Base-by-base conservation (phyloP, 2,888 invertebrate genomes). In the Aethes cnicana region DNA sequence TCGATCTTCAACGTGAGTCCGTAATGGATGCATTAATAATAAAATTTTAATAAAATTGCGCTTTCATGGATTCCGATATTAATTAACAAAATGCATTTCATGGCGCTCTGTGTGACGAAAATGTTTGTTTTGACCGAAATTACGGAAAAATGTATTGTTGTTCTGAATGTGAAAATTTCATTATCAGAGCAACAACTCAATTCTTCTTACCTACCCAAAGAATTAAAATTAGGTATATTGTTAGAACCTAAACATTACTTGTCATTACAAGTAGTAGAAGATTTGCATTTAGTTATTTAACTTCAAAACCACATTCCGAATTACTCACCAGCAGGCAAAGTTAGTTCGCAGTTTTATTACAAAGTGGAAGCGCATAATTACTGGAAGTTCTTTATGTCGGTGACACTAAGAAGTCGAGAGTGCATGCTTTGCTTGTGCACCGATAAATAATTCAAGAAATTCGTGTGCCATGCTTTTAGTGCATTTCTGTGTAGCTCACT, bases 1-100 rank as follows among this genome's bases (percentile, higher is more conserved):
- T 59, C 73, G 74, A 78, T 78, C 73, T 79, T 75, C 76, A 68
- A 64, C 64, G 56, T 59, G 37, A 58, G 37, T n/a, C 49, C 55
- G 62, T 63, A 64, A 60, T 64, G 63, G 60, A 33, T 36, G 52
- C 56, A 69, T 72, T 69, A 72, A 74, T 72, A 69, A 69, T 72
- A 66, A 70, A 69, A 44, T 50, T 50, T 50, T 69, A 66, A 67
- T 63, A 61, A 66, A 68, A 66, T 68, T 61, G 64, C 63, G 61
- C 53, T 53, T 47, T 57, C 53, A 41, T 44, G 47, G 28, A 37
- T 49, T 26, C 28, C 20, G 42, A 26, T 17, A 36, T 41, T 36
- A 4, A 41, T 36, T 44, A 43, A 32, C 11, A 17, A 6, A n/a
- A n/a, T n/a, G n/a, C n/a, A 17, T 17, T 20, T 17, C 6, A 21